Base-by-base conservation (phyloP, 2,113 vertebrate genomes). In the Hassar affinis region DNA sequence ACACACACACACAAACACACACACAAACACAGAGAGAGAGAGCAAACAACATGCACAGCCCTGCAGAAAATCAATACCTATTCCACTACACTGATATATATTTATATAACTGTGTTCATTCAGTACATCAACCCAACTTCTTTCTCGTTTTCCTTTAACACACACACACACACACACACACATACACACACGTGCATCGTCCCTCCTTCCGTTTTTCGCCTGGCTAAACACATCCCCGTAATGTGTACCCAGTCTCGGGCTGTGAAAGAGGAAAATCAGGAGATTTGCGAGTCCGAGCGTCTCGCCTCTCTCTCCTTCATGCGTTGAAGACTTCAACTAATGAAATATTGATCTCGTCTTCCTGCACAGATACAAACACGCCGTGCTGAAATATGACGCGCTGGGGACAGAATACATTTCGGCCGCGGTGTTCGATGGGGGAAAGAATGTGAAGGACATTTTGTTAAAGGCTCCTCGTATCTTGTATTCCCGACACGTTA, bases 271-370 rank as follows among this genome's bases (percentile, higher is more conserved):
- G 22, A 56, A 84, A 72, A 79, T 61, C n/a, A 62, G 78, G 15
- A 81, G 47, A 33, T 87, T 82, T 30, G 74, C 64, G 42, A 42
- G 18, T 56, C 38, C 61, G 27, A 59, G 69, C 18, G 33, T 66
- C 76, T 27, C 17, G n/a, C n/a, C n/a, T n/a, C 30, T 81, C 71
- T 83, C 85, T 75, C 78, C 54, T 85, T 85, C 59, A 86, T 72
- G 78, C 25, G 27, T 88, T 84, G 79, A 51, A 51, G 81, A 82
- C 47, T 56, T 72, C 52, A 75, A 89, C 89, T 91, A 87, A 89
- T 88, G 84, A 77, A 83, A 61, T 90, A 88, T 87, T 85, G 90
- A 91, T 90, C 88, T 87, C 22, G 64, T 79, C 81, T 78, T 84
- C 56, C 74, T 78, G 71, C 52, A 49, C 54, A 84, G 84, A 86